Evolutionary conservation across 2,888 invertebrate species (phyloP).

Genomic region (Sphaerophoria taeniata): DNA sequence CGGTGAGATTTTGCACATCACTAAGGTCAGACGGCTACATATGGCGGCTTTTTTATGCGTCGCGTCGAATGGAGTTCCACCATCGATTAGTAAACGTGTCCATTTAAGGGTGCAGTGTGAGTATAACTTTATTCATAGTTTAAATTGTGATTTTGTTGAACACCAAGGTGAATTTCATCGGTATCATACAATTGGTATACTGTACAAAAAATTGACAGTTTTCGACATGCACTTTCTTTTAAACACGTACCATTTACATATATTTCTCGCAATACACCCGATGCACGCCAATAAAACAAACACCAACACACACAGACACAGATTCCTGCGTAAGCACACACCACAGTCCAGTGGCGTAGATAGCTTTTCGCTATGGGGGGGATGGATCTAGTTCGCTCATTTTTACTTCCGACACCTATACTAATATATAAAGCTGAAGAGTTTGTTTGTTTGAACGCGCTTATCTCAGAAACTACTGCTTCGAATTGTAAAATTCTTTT

Average conservation of each 20-base stretch:
- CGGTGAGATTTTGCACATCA: slow-evolving; percentile 92
- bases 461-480: too few relatives aligned
- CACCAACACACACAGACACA: slow-evolving; percentile 12
- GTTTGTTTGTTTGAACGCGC: too few relatives aligned
- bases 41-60: slow-evolving; percentile 97
- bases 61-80: slow-evolving; percentile 96
- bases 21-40: slow-evolving; percentile 94
- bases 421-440: too few relatives aligned
- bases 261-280: slow-evolving; percentile 10
- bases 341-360: not conserved
- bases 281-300: not conserved
- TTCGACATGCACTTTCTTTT: too few relatives aligned
- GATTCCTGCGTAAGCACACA: too few relatives aligned
- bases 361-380: too few relatives aligned
- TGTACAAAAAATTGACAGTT: not conserved
- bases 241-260: slow-evolving; percentile 25
- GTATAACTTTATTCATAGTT: slow-evolving; percentile 80
- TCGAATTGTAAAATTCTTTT: too few relatives aligned
- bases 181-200: not conserved
- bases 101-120: slow-evolving; percentile 93
- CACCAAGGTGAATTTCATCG: slow-evolving; percentile 28
- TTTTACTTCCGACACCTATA: too few relatives aligned
- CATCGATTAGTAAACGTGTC: slow-evolving; percentile 93
- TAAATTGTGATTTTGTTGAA: slow-evolving; percentile 20
- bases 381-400: too few relatives aligned